Base-by-base conservation (phyloP, 2,888 invertebrate species). In the Pachliopta kotzebuea region DNA sequence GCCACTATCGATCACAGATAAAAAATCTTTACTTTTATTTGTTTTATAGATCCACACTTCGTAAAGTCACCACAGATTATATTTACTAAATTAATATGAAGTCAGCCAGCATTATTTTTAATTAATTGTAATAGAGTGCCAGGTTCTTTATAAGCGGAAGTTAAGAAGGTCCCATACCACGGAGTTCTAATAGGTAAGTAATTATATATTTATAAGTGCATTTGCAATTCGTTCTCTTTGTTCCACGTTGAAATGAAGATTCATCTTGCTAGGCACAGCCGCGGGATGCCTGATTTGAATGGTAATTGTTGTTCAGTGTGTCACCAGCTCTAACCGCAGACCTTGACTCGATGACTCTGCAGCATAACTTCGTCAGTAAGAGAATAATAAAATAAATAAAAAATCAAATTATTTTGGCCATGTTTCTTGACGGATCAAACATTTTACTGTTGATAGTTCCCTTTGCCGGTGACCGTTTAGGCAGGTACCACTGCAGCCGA, bases 171-270 rank as follows among this genome's bases (percentile, higher is more conserved):
- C 53, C 45, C 37, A 42, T 42, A 26, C 45, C 29, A 23, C 17
- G 53, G 45, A 53, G 26, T 58, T 42, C 26, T 7, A 52, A 50
- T 52, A 23, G 55, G 45, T 26, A 62, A 56, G 56, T 50, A n/a
- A 62, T 62, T 56, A 56, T 45, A 56, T 56, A 63, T 58, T 63
- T 58, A 57, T 63, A 26, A 26, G 45, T 58, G 4, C 37, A 57
- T 57, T 63, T 58, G 56, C 54, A 61, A 62, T 45, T 62, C 56
- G 49, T 21, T 50, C 62, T 31, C 62, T 56, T 62, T 56, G 62
- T 62, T 56, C 29, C 49, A 31, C 3, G 54, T 60, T 53, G 37
- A 52, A 60, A 60, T 59, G 50, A 50, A 56, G 53, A 60, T 53
- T 42, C 37, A 60, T 60, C 24, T 53, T 42, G 37, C 37, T 24